phyloP scores from a whole-genome alignment of 2,888 invertebrate genomes.

The Erebia aethiops region DNA sequence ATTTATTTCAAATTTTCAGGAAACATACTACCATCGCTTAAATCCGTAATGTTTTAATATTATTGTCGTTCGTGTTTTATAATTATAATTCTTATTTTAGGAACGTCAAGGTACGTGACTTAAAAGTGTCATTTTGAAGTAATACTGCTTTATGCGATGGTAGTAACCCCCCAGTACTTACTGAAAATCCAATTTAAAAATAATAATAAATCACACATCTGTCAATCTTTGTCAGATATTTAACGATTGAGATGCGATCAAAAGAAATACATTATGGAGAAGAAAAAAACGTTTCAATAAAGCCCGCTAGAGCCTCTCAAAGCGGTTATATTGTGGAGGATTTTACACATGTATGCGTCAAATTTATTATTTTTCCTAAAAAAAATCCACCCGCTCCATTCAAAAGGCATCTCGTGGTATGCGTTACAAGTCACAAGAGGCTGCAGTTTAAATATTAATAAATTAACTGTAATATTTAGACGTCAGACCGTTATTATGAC shows the following conservation, averaged over 20 bases:
- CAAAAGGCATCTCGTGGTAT: slow-evolving; percentile 24
- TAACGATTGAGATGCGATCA: neutral
- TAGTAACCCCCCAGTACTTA: no score
- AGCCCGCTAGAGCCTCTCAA: slow-evolving; percentile 21
- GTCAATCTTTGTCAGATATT: neutral
- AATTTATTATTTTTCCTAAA: slow-evolving; percentile 34
- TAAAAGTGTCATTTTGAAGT: no score
- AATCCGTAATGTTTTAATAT: no score
- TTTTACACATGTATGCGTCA: slow-evolving; percentile 30
- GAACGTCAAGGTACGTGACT: no score
- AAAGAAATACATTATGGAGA: neutral
- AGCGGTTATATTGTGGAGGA: slow-evolving; percentile 27
- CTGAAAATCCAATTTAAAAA: neutral
- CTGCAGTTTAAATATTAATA: neutral
- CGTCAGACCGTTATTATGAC: no score
- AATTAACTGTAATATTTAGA: no score
- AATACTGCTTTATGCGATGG: no score
- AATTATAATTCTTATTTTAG: no score
- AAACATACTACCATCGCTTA: no score
- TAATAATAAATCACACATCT: neutral
- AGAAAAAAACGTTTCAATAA: slow-evolving; percentile 9
- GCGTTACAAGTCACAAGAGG: slow-evolving; percentile 16
- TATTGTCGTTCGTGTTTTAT: no score
- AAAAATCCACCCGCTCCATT: slow-evolving; percentile 28
- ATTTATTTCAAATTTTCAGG: no score